phyloP scores from a whole-genome alignment of 2,797 vertebrate genomes.

The Aphelocoma californica region DNA sequence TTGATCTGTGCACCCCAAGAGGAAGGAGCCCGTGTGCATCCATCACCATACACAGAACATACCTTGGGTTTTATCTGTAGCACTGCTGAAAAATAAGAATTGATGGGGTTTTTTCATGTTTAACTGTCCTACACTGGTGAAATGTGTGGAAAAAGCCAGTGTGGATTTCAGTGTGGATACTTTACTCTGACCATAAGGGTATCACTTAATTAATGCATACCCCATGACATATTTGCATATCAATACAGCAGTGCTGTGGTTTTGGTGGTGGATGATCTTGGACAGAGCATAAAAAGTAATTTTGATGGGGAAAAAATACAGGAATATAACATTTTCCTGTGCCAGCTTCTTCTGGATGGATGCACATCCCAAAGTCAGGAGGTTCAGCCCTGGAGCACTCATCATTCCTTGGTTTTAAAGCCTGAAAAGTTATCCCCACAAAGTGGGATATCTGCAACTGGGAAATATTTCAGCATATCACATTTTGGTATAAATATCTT shows the following conservation, averaged over 20 bases:
- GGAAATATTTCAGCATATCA: background rate
- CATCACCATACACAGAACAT: fast-evolving
- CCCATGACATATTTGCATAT: background rate
- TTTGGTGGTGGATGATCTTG: background rate
- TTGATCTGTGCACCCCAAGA: fast-evolving
- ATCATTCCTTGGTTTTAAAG: background rate
- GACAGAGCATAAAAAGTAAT: background rate
- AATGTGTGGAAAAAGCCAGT: background rate
- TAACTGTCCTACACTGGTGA: background rate
- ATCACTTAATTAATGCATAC: fast-evolving
- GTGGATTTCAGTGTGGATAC: background rate
- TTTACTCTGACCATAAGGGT: background rate
- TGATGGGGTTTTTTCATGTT: fast-evolving
- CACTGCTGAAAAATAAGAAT: background rate
- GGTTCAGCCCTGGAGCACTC: background rate
- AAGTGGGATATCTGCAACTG: too few relatives aligned
- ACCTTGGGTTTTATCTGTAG: background rate
- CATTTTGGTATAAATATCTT: background rate
- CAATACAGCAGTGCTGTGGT: fast-evolving
- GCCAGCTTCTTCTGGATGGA: background rate
- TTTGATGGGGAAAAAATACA: too few relatives aligned
- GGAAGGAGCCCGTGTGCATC: background rate
- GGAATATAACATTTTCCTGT: background rate
- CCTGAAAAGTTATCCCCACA: background rate
- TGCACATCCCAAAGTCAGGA: background rate